Evolutionary conservation across 2,113 vertebrate species (phyloP).

Genomic region (Notechis scutatus): DNA sequence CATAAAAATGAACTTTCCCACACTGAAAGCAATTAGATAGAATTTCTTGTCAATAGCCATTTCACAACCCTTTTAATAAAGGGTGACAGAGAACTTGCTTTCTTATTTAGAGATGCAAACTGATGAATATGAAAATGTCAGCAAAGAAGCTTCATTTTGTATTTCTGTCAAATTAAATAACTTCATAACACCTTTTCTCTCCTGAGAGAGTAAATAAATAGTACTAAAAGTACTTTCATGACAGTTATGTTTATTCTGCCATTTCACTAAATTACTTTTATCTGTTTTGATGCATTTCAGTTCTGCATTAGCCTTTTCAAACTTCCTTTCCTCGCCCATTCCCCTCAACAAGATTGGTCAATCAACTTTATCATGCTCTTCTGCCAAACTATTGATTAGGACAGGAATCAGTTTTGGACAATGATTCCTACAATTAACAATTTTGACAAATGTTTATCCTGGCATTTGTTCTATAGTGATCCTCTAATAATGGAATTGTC

Average conservation of each 20-base stretch:
- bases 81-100: background rate
- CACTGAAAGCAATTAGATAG: background rate
- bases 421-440: background rate
- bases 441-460: background rate
- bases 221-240: constrained; percentile 1
- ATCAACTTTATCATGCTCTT: background rate
- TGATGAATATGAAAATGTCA: background rate
- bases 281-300: background rate
- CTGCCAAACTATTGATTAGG: background rate
- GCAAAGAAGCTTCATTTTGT: background rate
- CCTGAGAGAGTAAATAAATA: background rate
- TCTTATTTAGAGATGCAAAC: background rate
- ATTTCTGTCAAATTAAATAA: constrained; percentile 8
- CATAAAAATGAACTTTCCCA: background rate
- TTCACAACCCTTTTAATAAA: background rate
- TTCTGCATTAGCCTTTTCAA: background rate
- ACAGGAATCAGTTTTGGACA: background rate
- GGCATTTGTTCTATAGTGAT: background rate
- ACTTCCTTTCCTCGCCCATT: background rate
- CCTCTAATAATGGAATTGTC: background rate
- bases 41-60: background rate
- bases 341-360: background rate
- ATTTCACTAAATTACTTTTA: background rate
- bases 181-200: background rate
- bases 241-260: background rate